phyloP scores from a whole-genome alignment of 2,888 invertebrate species.

The Apeira syringaria region DNA sequence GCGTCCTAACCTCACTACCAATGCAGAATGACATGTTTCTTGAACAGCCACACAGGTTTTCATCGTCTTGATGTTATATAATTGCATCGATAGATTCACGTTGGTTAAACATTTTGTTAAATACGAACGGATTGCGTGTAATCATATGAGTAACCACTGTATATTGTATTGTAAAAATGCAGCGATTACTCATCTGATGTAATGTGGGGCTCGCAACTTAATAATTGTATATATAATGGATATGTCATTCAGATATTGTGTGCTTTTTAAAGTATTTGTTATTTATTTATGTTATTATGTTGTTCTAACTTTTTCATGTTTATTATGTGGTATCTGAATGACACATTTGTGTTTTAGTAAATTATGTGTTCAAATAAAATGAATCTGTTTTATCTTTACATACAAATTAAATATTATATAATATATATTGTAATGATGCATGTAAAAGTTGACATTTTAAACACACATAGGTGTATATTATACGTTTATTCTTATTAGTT shows the following conservation, averaged over 20 bases:
- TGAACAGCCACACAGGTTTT: too few relatives aligned
- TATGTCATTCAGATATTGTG: conserved; percentile 30
- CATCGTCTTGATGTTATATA: too few relatives aligned
- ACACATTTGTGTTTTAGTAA: conserved; percentile 55
- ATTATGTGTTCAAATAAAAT: conserved; percentile 68
- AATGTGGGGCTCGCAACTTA: conserved; percentile 26
- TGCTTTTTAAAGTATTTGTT: conserved; percentile 18
- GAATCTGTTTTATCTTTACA: conserved; percentile 55
- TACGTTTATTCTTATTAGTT: conserved; percentile 27
- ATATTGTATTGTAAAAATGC: conserved; percentile 9
- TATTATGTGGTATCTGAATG: conserved; percentile 30
- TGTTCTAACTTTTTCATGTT: conserved; percentile 19
- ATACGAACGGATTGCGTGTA: conserved; percentile 3
- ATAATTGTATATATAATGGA: conserved; percentile 27
- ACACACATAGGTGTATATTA: conserved; percentile 49
- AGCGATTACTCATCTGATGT: conserved; percentile 25
- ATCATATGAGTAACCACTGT: conserved; percentile 12
- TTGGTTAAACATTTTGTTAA: too few relatives aligned
- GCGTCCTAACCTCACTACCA: too few relatives aligned
- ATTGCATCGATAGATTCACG: too few relatives aligned
- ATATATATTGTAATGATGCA: conserved; percentile 37
- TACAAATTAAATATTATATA: conserved; percentile 47
- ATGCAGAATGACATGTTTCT: too few relatives aligned
- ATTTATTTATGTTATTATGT: conserved; percentile 27
- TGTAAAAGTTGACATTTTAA: conserved; percentile 53